Percentiles rank a stretch among this genome's conserved stretches.
Evolutionary conservation across 2,113 vertebrate genomes (phyloP).

Genomic region (Ondatra zibethicus): DNA sequence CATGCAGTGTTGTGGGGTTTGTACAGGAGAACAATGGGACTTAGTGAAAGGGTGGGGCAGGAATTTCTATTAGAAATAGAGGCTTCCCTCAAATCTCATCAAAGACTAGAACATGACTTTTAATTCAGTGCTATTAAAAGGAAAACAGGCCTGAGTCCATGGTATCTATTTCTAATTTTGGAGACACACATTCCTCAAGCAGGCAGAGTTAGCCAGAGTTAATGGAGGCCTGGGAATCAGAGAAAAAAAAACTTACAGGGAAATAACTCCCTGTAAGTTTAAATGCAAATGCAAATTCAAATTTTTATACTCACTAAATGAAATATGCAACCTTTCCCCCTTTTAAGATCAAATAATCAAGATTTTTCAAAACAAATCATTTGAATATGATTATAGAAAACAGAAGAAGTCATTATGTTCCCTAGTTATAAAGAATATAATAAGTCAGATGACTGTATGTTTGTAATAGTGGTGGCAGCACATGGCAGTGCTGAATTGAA

Average conservation of each 20-base stretch:
- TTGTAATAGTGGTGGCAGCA: constrained; percentile 46
- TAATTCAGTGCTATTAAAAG: constrained; percentile 63
- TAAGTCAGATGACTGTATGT: constrained; percentile 79
- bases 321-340: constrained; percentile 72
- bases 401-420: constrained; percentile 76
- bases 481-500: constrained; percentile 56
- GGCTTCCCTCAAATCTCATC: constrained; percentile 58
- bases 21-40: constrained; percentile 60
- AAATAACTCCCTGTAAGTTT: constrained; percentile 74
- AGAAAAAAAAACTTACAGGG: constrained; percentile 66
- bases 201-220: constrained; percentile 73
- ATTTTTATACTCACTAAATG: constrained; percentile 79
- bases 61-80: constrained; percentile 49
- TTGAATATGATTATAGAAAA: constrained; percentile 75
- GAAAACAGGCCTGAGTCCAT: constrained; percentile 70
- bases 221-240: constrained; percentile 71
- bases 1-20: no score
- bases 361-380: constrained; percentile 81
- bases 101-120: constrained; percentile 72
- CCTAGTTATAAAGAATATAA: constrained; percentile 48
- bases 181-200: constrained; percentile 47
- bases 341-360: constrained; percentile 76
- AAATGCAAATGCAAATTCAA: constrained; percentile 75
- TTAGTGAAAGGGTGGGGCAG: not conserved
- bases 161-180: constrained; percentile 76